These are phyloP conservation scores for Clarias macrocephalus DNA, from an alignment of 2,113 vertebrate species.

Conservation along the genomic window DNA sequence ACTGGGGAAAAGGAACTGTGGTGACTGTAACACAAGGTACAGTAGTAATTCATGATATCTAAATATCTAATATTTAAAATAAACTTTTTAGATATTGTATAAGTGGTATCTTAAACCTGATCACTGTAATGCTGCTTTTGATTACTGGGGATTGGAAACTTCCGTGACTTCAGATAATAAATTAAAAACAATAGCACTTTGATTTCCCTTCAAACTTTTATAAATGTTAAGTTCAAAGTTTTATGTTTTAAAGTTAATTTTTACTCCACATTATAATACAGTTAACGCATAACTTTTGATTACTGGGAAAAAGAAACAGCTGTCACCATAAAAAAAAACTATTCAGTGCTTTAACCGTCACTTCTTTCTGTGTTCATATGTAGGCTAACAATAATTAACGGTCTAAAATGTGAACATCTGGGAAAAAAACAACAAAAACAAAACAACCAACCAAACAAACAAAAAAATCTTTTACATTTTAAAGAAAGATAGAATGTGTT, in stretches of 20 bases:
- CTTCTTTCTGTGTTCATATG: not conserved
- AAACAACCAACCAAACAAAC: too few relatives aligned
- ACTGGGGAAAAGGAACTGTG: slow-evolving; percentile 49
- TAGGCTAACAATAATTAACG: not conserved
- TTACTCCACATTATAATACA: too few relatives aligned
- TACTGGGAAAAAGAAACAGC: slow-evolving; percentile 47
- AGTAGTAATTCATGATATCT: not conserved
- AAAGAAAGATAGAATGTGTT: not conserved
- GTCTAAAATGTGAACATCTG: not conserved
- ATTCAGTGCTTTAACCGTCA: not conserved
- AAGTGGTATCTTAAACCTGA: not conserved
- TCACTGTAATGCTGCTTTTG: slow-evolving; percentile 28
- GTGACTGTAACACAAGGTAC: slow-evolving; percentile 19
- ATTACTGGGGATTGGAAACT: slow-evolving; percentile 52
- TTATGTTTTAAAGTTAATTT: too few relatives aligned
- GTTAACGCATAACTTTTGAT: not conserved
- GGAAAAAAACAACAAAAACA: too few relatives aligned
- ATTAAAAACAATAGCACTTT: not conserved
- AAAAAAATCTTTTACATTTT: not conserved
- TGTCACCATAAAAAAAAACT: slow-evolving; percentile 51
- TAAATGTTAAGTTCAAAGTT: too few relatives aligned
- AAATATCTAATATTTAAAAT: too few relatives aligned
- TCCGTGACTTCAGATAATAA: slow-evolving; percentile 36
- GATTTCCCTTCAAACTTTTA: too few relatives aligned
- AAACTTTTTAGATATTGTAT: not conserved